These are phyloP conservation scores for Lepidonotus clava DNA, from an alignment of 2,888 invertebrate species.

Conservation along the genomic window DNA sequence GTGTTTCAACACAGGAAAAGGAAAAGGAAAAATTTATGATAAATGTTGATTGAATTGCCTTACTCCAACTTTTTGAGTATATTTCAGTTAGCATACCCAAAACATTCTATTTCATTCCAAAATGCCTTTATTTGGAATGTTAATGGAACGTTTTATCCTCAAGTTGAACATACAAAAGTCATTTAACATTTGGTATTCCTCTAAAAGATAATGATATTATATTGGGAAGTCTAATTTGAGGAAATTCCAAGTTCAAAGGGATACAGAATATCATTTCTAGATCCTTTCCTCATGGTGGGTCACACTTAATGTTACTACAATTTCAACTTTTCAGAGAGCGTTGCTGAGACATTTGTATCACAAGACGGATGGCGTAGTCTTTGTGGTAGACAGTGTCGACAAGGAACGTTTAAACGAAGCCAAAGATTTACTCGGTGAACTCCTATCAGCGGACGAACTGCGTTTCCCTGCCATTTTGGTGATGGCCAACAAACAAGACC, in stretches of 20 bases:
- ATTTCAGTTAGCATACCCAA: background rate
- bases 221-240: too few species aligned
- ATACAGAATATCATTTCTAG: background rate
- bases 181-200: too few species aligned
- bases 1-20: too few species aligned
- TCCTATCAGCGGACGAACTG: background rate
- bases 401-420: conserved; percentile 20
- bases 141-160: too few species aligned
- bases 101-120: too few species aligned
- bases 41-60: too few species aligned
- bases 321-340: background rate
- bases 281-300: background rate
- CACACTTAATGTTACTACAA: background rate
- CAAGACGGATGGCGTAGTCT: background rate
- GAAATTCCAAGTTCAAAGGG: too few species aligned
- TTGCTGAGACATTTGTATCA: background rate
- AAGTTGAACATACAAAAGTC: background rate
- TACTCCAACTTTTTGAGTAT: background rate
- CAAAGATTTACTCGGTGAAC: background rate
- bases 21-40: too few species aligned
- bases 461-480: background rate
- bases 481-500: conserved; percentile 23
- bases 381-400: conserved; percentile 5
- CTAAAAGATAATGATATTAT: too few species aligned
- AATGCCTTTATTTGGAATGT: too few species aligned